These are phyloP conservation scores for Biston stratarius DNA, from an alignment of 2,888 invertebrate genomes.

Conservation along the genomic window DNA sequence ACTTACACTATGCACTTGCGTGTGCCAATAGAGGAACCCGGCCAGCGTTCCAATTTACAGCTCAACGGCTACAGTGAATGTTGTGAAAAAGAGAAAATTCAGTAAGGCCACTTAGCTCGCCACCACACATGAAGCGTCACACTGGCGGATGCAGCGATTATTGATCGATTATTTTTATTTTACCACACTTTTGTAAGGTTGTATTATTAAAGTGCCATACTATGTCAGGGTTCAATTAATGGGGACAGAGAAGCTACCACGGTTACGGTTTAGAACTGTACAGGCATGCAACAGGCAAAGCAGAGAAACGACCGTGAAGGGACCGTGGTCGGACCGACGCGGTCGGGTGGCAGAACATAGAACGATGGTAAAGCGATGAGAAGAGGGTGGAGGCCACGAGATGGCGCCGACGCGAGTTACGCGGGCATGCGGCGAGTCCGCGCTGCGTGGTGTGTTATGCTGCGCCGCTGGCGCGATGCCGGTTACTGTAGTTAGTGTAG, in stretches of 20 bases:
- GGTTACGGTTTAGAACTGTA: constrained; percentile 60
- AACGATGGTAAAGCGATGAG: constrained; percentile 30
- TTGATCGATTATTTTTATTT: constrained; percentile 67
- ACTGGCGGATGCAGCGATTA: constrained; percentile 78
- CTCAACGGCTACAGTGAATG: constrained; percentile 72
- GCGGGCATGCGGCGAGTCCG: constrained; percentile 59
- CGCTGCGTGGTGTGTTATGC: constrained; percentile 66
- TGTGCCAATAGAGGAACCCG: constrained; percentile 84
- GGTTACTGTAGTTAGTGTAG: constrained; percentile 84
- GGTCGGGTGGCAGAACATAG: background rate
- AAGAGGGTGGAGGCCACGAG: constrained; percentile 29
- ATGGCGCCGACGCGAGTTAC: constrained; percentile 55
- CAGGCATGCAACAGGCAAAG: constrained; percentile 77
- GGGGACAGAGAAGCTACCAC: constrained; percentile 66
- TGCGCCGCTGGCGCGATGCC: constrained; percentile 55
- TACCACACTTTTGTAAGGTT: constrained; percentile 64
- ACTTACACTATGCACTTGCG: constrained; percentile 85
- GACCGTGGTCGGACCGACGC: constrained; percentile 10
- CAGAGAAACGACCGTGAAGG: constrained; percentile 55
- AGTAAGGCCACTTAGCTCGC: constrained; percentile 82
- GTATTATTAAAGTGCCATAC: constrained; percentile 85
- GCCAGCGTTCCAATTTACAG: constrained; percentile 77
- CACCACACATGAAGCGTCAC: constrained; percentile 83
- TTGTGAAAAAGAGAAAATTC: constrained; percentile 82
- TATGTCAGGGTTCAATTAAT: constrained; percentile 76